Base-by-base conservation (phyloP, 2,888 invertebrate species). In the Biston stratarius region DNA sequence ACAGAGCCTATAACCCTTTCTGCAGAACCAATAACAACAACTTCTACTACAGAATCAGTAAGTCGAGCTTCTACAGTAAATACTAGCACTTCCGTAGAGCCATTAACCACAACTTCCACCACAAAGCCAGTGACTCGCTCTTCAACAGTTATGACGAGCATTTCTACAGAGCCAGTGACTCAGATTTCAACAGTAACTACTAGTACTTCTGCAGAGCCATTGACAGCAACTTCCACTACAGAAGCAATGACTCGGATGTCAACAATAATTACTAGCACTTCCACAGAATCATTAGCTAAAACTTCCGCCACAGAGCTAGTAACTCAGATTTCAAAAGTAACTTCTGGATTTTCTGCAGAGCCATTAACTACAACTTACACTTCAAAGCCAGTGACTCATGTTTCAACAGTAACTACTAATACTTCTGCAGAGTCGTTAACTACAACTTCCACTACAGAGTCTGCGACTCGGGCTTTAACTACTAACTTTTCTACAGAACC, bases 331-430 rank as follows among this genome's bases (percentile, higher is more conserved):
- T 24, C 47, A 15, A 56, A 33, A 42, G 45, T 47, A 36, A 47
- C 36, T 15, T n/a, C 61, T 11, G 60, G 66, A 7, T 15, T 12
- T 11, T 9, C 38, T 1, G 6, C 40, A 45, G 12, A 47, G 42
- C 34, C 12, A 8, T 5, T 44, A 12, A 24, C 64, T n/a, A 60
- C 63, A 24, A 24, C 24, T 24, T 24, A 24, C 5, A 60, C 53
- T 44, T 47, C 42, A 59, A 58, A 57, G 40, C 38, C 42, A n/a
- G 47, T 33, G 33, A 64, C 48, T 38, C 11, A 12, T 7, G 34
- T 33, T 33, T 36, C 58, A 14, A 55, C 36, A 11, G 12, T 63
- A 59, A 64, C 71, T 38, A 70, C 71, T 38, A 70, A 65, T 36
- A 15, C 42, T 3, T 42, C 44, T 40, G 69, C 63, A 14, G 24